These are phyloP conservation scores for Orchesella cincta DNA, from an alignment of 1,140 invertebrate genomes.

Conservation along the genomic window DNA sequence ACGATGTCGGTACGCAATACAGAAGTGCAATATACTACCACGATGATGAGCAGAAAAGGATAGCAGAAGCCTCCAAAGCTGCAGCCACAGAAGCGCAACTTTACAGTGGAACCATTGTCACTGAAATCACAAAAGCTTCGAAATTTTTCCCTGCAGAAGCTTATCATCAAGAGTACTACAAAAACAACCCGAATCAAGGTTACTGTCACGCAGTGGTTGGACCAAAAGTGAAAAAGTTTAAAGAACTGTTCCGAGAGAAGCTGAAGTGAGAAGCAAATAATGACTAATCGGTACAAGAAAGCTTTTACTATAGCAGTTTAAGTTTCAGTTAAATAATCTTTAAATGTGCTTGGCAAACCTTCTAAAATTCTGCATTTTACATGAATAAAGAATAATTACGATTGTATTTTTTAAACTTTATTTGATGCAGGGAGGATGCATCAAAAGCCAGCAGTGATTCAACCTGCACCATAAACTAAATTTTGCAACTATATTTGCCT, in stretches of 20 bases:
- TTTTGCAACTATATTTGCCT: too few species aligned
- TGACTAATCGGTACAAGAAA: background rate
- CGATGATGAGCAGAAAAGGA: conserved; percentile 77
- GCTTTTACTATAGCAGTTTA: background rate
- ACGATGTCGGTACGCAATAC: conserved; percentile 66
- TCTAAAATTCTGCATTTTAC: background rate
- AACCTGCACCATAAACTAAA: background rate
- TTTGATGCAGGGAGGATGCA: background rate
- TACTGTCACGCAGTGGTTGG: conserved; percentile 19
- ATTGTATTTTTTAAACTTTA: background rate
- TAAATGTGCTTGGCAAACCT: background rate
- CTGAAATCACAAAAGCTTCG: conserved; percentile 71
- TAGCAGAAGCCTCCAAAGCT: conserved; percentile 68
- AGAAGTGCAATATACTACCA: conserved; percentile 90
- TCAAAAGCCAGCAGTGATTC: background rate
- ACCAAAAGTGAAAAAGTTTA: conserved; percentile 23
- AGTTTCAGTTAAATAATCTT: background rate
- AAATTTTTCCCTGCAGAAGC: conserved; percentile 87
- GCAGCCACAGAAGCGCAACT: conserved; percentile 58
- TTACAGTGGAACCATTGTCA: conserved; percentile 62
- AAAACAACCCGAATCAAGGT: conserved; percentile 31
- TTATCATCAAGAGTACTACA: conserved; percentile 59
- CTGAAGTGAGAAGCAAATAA: conserved; percentile 14
- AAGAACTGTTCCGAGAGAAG: conserved; percentile 25
- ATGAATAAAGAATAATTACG: background rate